Percentiles rank a stretch among this genome's conserved stretches.
Conservation (phyloP, 2,113 vertebrate genomes). For the Megaptera novaeangliae region DNA sequence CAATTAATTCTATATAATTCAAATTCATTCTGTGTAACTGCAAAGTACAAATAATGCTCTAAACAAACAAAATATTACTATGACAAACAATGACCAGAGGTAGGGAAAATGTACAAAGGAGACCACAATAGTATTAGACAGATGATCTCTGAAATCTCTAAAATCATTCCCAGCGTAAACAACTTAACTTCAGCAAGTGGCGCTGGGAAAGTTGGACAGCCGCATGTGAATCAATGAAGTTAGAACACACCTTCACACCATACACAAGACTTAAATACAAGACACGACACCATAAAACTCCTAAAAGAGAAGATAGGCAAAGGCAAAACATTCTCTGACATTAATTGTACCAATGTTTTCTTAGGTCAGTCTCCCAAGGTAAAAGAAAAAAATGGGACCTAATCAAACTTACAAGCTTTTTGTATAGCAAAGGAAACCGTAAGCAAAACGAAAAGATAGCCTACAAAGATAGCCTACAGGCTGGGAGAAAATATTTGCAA, state of each 20-base stretch:
- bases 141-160: too few relatives aligned
- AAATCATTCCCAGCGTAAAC: neutral
- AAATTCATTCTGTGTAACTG: neutral
- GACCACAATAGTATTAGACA: too few relatives aligned
- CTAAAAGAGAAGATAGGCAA: neutral
- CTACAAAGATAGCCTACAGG: rapidly evolving
- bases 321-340: neutral
- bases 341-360: neutral
- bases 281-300: neutral
- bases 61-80: neutral
- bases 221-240: neutral
- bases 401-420: neutral
- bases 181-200: neutral
- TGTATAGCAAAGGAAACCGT: neutral
- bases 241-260: too few relatives aligned
- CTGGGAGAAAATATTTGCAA: neutral
- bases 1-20: neutral
- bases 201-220: neutral
- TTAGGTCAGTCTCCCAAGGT: neutral
- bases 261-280: neutral
- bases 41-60: neutral
- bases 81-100: neutral
- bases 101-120: neutral
- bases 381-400: neutral
- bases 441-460: neutral